A percentile compares a stretch with the other conserved stretches of the same genome.
Conservation (phyloP, 1,140 invertebrate species). For the Neodiprion virginianus region DNA sequence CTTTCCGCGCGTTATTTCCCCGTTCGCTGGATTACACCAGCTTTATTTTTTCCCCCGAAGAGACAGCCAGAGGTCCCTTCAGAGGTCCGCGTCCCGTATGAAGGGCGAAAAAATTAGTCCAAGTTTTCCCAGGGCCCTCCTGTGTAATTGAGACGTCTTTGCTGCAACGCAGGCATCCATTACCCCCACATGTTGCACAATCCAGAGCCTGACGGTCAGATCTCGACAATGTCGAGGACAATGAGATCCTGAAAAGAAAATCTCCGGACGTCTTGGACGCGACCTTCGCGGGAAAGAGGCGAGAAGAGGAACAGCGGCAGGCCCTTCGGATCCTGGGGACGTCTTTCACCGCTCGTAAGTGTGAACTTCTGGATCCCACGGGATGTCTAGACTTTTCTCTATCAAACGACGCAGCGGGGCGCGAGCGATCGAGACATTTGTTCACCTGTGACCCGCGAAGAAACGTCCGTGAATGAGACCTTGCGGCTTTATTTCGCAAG, state of each 20-base stretch:
- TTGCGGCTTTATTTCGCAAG: background rate
- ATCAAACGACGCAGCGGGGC: slow-evolving; percentile 3
- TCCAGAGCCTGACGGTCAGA: background rate
- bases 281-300: background rate
- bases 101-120: background rate
- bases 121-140: background rate
- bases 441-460: background rate
- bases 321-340: background rate
- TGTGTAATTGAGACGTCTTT: background rate
- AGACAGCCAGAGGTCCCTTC: background rate
- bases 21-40: background rate
- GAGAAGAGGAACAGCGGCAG: background rate
- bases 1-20: background rate
- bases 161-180: background rate
- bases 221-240: background rate
- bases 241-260: background rate
- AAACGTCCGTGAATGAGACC: background rate
- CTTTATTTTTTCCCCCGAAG: background rate
- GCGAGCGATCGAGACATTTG: background rate
- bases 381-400: background rate
- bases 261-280: background rate
- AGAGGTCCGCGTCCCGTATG: background rate
- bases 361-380: slow-evolving; percentile 1
- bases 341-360: background rate
- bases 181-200: background rate